Conservation (phyloP, 2,797 vertebrate species). For the Chrysocyon brachyurus region DNA sequence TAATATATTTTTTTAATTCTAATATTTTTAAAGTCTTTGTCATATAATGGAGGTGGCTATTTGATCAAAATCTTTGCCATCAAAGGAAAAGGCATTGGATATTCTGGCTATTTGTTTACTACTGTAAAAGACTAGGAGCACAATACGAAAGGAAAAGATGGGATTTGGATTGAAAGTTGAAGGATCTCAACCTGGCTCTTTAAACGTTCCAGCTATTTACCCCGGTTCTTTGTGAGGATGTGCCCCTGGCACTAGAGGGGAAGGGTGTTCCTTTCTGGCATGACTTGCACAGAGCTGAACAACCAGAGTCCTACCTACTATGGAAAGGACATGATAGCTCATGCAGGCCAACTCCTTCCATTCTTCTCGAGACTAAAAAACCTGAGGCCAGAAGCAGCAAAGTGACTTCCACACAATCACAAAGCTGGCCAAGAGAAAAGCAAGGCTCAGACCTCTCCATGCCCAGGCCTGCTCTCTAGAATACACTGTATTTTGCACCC, state of each 20-base stretch:
- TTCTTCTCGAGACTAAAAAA: background rate
- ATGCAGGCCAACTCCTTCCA: conserved; percentile 27
- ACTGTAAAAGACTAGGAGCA: background rate
- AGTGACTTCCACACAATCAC: background rate
- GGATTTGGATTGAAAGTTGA: background rate
- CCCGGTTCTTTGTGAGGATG: fast-evolving
- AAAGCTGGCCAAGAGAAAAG: background rate
- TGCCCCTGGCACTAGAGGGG: background rate
- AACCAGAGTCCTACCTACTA: background rate
- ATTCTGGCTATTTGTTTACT: background rate
- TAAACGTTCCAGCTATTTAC: background rate
- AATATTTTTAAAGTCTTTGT: background rate
- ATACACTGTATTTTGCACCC: background rate
- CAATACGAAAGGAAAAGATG: background rate
- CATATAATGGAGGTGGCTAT: background rate
- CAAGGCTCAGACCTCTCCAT: background rate
- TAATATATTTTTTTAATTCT: too few relatives aligned
- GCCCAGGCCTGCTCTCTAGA: background rate
- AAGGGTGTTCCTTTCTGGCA: background rate
- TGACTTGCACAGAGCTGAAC: background rate
- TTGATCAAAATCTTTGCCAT: background rate
- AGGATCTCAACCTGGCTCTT: background rate
- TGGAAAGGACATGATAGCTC: background rate
- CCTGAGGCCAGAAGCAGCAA: background rate
- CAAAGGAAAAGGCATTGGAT: background rate